Percentiles rank a stretch among this genome's conserved stretches.
Conservation (phyloP, 1,140 invertebrate species). For the Thereuonema tuberculata region DNA sequence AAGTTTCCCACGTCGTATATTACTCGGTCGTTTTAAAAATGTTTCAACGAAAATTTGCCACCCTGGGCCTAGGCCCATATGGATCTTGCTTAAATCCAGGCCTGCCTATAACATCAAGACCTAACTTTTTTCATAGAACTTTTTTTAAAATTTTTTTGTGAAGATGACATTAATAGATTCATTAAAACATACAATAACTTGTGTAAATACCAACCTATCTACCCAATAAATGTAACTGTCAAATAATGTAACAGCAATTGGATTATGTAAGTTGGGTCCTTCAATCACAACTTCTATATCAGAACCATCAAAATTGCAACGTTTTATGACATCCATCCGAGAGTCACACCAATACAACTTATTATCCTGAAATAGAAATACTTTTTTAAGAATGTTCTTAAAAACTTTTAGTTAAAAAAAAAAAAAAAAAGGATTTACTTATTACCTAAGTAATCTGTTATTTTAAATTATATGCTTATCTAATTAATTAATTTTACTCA, state of each 20-base stretch:
- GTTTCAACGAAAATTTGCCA: too few relatives aligned
- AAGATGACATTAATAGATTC: too few relatives aligned
- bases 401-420: neutral
- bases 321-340: conserved; percentile 33
- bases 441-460: conserved; percentile 1
- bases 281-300: conserved; percentile 26
- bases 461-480: neutral
- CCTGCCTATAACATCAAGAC: too few relatives aligned
- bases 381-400: neutral
- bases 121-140: too few relatives aligned
- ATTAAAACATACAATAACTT: too few relatives aligned
- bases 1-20: too few relatives aligned
- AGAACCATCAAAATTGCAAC: conserved; percentile 37
- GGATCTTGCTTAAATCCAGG: too few relatives aligned
- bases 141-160: neutral
- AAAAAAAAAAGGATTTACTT: too few relatives aligned
- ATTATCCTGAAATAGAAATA: conserved; percentile 21
- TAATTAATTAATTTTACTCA: neutral
- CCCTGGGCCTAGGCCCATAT: too few relatives aligned
- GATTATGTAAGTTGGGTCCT: conserved; percentile 24
- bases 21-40: too few relatives aligned
- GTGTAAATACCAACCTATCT: conserved; percentile 32
- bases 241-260: conserved; percentile 36
- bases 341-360: conserved; percentile 40
- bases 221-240: conserved; percentile 41